Percentiles rank a stretch among this genome's conserved stretches.
phyloP scores from a whole-genome alignment of 2,113 vertebrate species.

The Aspidoscelis tigris region DNA sequence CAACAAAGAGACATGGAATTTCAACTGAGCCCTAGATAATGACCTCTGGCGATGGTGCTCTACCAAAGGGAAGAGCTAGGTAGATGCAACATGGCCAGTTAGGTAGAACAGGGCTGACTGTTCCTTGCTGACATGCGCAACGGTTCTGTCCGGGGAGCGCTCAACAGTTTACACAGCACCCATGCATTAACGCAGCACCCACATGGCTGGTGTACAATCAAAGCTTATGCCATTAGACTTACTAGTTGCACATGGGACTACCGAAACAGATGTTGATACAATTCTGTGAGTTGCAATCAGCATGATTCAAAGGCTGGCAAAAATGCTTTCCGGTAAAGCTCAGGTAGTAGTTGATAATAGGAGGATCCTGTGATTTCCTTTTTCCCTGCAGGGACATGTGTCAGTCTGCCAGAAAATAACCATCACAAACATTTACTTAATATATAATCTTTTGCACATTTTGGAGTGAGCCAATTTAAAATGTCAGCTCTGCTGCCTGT shows the following conservation, averaged over 20 bases:
- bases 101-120: slow-evolving; percentile 40
- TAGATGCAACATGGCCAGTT: slow-evolving; percentile 52
- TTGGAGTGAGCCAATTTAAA: slow-evolving; percentile 55
- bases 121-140: slow-evolving; percentile 47
- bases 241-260: slow-evolving; percentile 70
- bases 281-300: slow-evolving; percentile 71
- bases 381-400: slow-evolving; percentile 40
- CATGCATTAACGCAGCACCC: slow-evolving; percentile 72
- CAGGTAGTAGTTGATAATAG: slow-evolving; percentile 43
- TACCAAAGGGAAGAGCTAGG: slow-evolving; percentile 63
- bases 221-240: slow-evolving; percentile 61
- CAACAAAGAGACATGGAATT: slow-evolving; percentile 69
- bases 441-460: slow-evolving; percentile 56
- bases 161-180: slow-evolving; percentile 68
- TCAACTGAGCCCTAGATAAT: slow-evolving; percentile 68
- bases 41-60: slow-evolving; percentile 59
- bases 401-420: slow-evolving; percentile 43
- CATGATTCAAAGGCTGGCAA: slow-evolving; percentile 60
- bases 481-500: slow-evolving; percentile 33
- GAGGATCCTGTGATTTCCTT: slow-evolving; percentile 34
- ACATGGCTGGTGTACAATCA: slow-evolving; percentile 63
- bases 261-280: slow-evolving; percentile 69
- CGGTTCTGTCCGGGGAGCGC: slow-evolving; percentile 61
- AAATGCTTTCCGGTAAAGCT: slow-evolving; percentile 53
- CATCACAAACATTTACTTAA: slow-evolving; percentile 26